phyloP scores from a whole-genome alignment of 2,113 vertebrate genomes.

The Theristicus caerulescens region DNA sequence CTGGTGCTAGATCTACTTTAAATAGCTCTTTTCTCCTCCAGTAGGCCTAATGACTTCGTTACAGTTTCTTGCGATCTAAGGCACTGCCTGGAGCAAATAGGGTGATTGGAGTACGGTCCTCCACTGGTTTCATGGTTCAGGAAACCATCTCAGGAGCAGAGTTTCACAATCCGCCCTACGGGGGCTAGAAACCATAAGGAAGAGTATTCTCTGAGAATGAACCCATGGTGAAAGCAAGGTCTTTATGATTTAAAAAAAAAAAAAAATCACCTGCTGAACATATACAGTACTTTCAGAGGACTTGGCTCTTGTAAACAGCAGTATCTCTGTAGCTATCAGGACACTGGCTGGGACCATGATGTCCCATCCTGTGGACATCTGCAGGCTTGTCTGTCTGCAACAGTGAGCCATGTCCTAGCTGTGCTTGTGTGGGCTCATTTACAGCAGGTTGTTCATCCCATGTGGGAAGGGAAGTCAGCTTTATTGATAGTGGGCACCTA shows the following conservation, averaged over 20 bases:
- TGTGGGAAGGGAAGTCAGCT: not conserved
- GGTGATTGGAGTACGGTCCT: not conserved
- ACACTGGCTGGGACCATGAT: not conserved
- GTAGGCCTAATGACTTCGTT: slow-evolving; percentile 11
- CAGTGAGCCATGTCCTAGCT: not conserved
- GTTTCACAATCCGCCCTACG: not conserved
- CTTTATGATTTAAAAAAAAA: not conserved
- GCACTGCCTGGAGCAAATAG: not conserved
- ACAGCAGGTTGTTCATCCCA: not conserved
- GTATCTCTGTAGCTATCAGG: not conserved
- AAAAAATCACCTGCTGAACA: not conserved
- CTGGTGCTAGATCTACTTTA: slow-evolving; percentile 7
- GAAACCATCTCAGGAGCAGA: not conserved
- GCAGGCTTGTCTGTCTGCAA: not conserved
- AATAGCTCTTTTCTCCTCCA: slow-evolving; percentile 18
- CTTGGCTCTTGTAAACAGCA: not conserved
- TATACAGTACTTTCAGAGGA: not conserved
- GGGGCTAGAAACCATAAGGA: not conserved
- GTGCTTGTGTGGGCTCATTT: not conserved
- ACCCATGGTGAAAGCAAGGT: not conserved
- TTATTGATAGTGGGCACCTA: not conserved
- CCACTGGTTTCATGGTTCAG: not conserved
- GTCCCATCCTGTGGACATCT: not conserved
- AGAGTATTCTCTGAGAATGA: not conserved
- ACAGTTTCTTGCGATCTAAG: not conserved